Evolutionary conservation across 2,797 vertebrate genomes (phyloP).

Genomic region (Lepilemur septentrionalis): DNA sequence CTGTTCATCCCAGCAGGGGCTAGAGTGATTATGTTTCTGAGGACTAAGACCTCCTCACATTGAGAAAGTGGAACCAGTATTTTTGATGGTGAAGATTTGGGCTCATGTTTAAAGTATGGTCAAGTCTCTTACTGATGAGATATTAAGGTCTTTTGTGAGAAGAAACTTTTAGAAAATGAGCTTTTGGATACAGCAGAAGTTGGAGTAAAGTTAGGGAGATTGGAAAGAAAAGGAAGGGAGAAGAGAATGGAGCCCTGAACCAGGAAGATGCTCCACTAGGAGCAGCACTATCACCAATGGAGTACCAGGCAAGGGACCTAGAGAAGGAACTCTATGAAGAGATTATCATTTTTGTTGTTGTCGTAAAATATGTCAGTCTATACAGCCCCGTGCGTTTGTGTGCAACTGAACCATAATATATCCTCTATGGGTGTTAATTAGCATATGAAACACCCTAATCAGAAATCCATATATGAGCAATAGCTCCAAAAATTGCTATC

Average conservation of each 20-base stretch:
- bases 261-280: neutral
- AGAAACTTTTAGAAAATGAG: neutral
- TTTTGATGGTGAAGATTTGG: neutral
- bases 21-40: neutral
- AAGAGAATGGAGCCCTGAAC: neutral
- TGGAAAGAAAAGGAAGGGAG: neutral
- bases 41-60: neutral
- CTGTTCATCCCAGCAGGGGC: neutral
- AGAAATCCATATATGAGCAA: constrained; percentile 17
- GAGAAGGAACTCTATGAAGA: neutral
- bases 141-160: neutral
- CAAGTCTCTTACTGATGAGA: neutral
- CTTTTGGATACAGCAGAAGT: neutral
- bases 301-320: neutral
- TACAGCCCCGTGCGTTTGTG: neutral
- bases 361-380: neutral
- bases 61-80: neutral
- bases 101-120: neutral
- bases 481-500: neutral
- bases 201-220: neutral
- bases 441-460: neutral
- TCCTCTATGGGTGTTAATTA: neutral
- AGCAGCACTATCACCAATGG: neutral
- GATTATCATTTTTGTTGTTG: neutral
- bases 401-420: neutral